These are phyloP conservation scores for Ormyrus pomaceus DNA, from an alignment of 2,888 invertebrate species.

Conservation along the genomic window DNA sequence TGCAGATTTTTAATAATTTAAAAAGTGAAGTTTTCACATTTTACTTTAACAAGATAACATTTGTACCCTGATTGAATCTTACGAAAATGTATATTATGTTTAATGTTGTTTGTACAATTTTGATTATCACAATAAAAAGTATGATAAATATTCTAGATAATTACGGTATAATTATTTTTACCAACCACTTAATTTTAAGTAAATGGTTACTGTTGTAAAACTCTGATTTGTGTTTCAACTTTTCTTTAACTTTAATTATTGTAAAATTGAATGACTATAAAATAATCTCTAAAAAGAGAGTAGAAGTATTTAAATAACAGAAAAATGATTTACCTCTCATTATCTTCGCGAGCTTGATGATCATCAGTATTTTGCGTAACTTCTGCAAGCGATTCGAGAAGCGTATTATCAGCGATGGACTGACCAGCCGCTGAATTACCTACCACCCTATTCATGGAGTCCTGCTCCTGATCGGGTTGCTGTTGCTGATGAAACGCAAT, in stretches of 20 bases:
- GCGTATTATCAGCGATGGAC: slow-evolving; percentile 68
- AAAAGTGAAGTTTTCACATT: slow-evolving; percentile 15
- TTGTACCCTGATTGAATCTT: slow-evolving; percentile 41
- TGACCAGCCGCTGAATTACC: slow-evolving; percentile 59
- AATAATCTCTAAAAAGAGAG: too few species aligned
- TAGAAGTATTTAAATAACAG: neutral
- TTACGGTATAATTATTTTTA: too few species aligned
- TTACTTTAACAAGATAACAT: slow-evolving; percentile 19
- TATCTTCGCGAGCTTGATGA: slow-evolving; percentile 74
- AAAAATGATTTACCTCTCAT: slow-evolving; percentile 72
- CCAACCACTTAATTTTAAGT: too few species aligned
- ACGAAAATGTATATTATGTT: slow-evolving; percentile 37
- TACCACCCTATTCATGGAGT: slow-evolving; percentile 67
- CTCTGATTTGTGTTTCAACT: too few species aligned
- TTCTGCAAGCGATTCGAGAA: slow-evolving; percentile 74
- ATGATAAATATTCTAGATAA: neutral
- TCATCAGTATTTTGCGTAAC: slow-evolving; percentile 73
- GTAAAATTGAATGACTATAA: too few species aligned
- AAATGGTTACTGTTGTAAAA: too few species aligned
- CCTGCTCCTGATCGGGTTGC: slow-evolving; percentile 73
- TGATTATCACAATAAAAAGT: slow-evolving; percentile 35
- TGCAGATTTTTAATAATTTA: slow-evolving; percentile 20
- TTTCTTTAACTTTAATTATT: too few species aligned
- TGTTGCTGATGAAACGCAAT: slow-evolving; percentile 59
- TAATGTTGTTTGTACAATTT: slow-evolving; percentile 39